Conservation (phyloP, 2,888 invertebrate species). For the Alloscopus bannaensis region DNA sequence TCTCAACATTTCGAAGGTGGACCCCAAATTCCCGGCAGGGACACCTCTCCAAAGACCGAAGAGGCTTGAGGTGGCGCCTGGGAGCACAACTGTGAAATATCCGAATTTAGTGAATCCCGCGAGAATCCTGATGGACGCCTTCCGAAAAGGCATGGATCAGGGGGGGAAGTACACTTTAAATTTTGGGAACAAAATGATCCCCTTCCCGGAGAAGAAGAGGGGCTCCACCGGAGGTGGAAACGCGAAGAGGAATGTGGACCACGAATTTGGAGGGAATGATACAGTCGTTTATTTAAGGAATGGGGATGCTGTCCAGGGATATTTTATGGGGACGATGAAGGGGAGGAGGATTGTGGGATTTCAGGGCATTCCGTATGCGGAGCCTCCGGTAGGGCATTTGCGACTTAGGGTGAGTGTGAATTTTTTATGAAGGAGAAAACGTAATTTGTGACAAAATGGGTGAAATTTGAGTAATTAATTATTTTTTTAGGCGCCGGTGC, state of each 20-base stretch:
- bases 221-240: not conserved
- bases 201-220: constrained; percentile 14
- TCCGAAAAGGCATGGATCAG: constrained; percentile 31
- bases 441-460: not conserved
- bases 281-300: constrained; percentile 60
- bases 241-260: constrained; percentile 29
- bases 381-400: constrained; percentile 54
- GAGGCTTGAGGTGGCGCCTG: too few relatives aligned
- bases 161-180: constrained; percentile 21
- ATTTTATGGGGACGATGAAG: constrained; percentile 65
- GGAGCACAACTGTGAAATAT: not conserved
- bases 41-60: too few relatives aligned
- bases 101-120: constrained; percentile 30
- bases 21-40: too few relatives aligned
- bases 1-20: constrained; percentile 4
- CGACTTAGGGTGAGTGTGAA: constrained; percentile 48
- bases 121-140: constrained; percentile 24
- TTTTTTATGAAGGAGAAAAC: not conserved
- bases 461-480: not conserved
- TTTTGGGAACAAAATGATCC: constrained; percentile 31
- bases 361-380: constrained; percentile 63
- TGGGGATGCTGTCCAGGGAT: constrained; percentile 66
- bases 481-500: constrained; percentile 56
- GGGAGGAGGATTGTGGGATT: constrained; percentile 62
- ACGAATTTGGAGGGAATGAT: constrained; percentile 23